A percentile compares a stretch with the other conserved stretches of the same genome.
Evolutionary conservation across 2,113 vertebrate species (phyloP).

Genomic region (Equus quagga): DNA sequence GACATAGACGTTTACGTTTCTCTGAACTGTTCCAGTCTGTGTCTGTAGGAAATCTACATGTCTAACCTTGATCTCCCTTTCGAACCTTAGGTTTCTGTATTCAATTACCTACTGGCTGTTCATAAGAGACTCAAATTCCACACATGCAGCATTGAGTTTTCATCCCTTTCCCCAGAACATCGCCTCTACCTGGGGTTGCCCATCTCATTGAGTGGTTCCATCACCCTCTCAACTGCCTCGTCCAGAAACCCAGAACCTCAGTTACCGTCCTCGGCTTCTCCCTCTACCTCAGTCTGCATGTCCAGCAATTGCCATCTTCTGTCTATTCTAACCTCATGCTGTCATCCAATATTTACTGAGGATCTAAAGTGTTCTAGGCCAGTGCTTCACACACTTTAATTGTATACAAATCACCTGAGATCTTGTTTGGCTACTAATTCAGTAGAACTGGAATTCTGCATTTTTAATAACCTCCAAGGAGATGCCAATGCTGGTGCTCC

Average conservation of each 20-base stretch:
- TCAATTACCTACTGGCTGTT: not conserved
- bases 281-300: not conserved
- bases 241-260: not conserved
- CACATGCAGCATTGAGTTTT: not conserved
- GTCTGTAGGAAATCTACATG: not conserved
- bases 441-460: not conserved
- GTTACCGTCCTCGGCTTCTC: not conserved
- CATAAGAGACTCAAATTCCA: not conserved
- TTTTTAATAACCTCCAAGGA: not conserved
- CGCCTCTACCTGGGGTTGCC: not conserved
- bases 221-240: not conserved
- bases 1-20: not conserved
- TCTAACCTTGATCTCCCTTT: not conserved
- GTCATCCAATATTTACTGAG: not conserved
- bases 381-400: not conserved
- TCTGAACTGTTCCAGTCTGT: not conserved
- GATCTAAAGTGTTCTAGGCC: not conserved
- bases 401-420: not conserved
- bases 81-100: not conserved
- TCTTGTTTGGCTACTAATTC: not conserved
- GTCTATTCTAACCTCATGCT: not conserved
- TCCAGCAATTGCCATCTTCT: not conserved
- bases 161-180: not conserved
- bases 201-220: not conserved
- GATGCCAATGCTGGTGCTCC: not conserved